Conservation (phyloP, 2,888 invertebrate species). For the Athripsodes cinereus region DNA sequence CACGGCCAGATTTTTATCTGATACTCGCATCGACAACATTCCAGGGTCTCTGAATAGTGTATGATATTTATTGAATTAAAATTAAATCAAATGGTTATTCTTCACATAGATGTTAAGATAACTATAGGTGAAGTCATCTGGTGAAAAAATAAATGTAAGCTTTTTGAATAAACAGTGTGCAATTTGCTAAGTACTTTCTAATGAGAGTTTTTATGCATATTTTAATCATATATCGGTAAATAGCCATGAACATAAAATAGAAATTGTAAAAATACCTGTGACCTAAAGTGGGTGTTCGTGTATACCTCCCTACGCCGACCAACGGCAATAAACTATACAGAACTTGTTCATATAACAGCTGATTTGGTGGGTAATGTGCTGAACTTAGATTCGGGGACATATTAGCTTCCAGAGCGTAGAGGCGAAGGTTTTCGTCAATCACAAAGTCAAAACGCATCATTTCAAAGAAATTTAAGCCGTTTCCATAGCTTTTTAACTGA, state of each 20-base stretch:
- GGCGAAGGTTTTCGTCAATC: conserved; percentile 78
- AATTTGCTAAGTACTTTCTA: no score
- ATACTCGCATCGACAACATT: conserved; percentile 29
- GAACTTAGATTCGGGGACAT: conserved; percentile 98
- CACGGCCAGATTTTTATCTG: conserved; percentile 75
- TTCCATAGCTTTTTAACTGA: conserved; percentile 45
- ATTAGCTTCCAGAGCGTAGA: conserved; percentile 91
- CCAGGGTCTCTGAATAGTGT: conserved; percentile 25
- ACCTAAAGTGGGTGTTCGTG: conserved; percentile 38
- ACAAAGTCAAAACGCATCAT: conserved; percentile 93
- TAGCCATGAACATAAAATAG: no score
- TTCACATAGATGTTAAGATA: no score
- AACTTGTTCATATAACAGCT: conserved; percentile 86
- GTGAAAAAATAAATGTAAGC: no score
- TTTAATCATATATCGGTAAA: no score
- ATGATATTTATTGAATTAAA: neutral
- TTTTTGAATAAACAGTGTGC: no score
- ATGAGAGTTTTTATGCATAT: no score
- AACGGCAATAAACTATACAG: conserved; percentile 76
- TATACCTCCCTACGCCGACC: conserved; percentile 62
- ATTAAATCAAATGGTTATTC: no score
- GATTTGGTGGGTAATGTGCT: conserved; percentile 85
- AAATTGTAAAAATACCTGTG: no score
- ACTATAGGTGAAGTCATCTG: no score
- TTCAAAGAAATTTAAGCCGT: conserved; percentile 79